Base-by-base conservation (phyloP, 53 echinoderm and acorn worm genomes). In the Temnopleurus reevesii region DNA sequence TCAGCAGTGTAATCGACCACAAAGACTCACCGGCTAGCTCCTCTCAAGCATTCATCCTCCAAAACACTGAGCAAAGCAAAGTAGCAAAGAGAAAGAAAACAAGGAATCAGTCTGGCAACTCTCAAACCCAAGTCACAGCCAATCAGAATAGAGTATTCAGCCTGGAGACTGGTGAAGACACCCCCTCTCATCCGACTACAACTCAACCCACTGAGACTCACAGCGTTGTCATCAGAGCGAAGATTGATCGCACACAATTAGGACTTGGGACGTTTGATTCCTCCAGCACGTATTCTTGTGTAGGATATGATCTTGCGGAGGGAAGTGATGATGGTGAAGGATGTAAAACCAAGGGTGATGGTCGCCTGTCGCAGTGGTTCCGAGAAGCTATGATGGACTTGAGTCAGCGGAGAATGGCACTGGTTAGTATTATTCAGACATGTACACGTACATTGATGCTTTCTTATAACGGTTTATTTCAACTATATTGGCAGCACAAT, bases 321-420 rank as follows among this genome's bases (percentile, higher is more conserved):
- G 41, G n/a, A 8, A 49, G 71, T 19, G 33, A 63, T 18, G 63
- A 63, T 23, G 23, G 23, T 21, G 71, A 71, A n/a, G 9, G 38
- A n/a, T 38, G 71, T 1, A 13, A 27, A 41, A n/a, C 10, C 8
- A 71, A 8, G n/a, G 41, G 10, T 41, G 71, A 38, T 41, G 71
- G 23, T 3, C 88, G 27, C 43, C 90, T 92, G 53, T 94, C 94
- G 18, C 84, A 46, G 35, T 94, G 94, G 94, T 94, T 94, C 79
- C 92, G 59, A 36, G 82, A 92, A 5, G 89, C 89, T 19, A 94
- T 94, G 94, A 25, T 90, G 46, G 17, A 76, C 29, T 90, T 94
- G 49, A 90, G 90, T 12, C 90, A 59, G 44, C 90, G 77, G 31
- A 92, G 29, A 55, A 81, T 76, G 76, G 92, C 88, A 4, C 83